Conservation (phyloP, 2,113 vertebrate genomes). For the Dascyllus trimaculatus region DNA sequence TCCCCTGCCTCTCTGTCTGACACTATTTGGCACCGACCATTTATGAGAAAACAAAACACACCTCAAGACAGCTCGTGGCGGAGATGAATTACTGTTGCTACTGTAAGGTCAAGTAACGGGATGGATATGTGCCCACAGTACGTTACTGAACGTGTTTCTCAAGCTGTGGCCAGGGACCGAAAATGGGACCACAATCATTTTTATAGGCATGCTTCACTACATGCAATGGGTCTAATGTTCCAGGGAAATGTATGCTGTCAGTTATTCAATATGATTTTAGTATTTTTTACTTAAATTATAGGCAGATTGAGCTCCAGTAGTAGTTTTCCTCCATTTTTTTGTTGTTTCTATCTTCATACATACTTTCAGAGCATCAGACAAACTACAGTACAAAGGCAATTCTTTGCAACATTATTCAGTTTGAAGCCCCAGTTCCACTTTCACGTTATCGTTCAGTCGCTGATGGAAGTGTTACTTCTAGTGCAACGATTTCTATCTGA, state of each 20-base stretch:
- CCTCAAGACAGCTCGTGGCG: constrained; percentile 54
- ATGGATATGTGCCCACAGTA: constrained; percentile 43
- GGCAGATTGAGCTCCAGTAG: background rate
- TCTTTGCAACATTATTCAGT: constrained; percentile 61
- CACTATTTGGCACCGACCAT: constrained; percentile 63
- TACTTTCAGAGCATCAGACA: constrained; percentile 42
- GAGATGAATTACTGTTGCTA: constrained; percentile 67
- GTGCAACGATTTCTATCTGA: constrained; percentile 72
- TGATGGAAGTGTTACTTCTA: constrained; percentile 67
- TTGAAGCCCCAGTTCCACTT: constrained; percentile 54
- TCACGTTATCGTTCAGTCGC: constrained; percentile 60
- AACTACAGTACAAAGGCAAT: constrained; percentile 47
- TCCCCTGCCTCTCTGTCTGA: constrained; percentile 56
- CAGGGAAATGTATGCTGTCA: background rate
- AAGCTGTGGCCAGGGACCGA: constrained; percentile 30
- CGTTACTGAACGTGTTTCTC: constrained; percentile 28
- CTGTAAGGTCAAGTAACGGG: constrained; percentile 60
- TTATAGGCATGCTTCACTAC: constrained; percentile 13
- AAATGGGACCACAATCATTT: constrained; percentile 17
- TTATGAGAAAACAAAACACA: constrained; percentile 75
- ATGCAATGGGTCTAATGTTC: constrained; percentile 17
- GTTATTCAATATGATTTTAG: constrained; percentile 11
- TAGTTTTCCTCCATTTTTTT: constrained; percentile 7
- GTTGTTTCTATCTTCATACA: constrained; percentile 20
- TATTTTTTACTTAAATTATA: constrained; percentile 20